Base-by-base conservation (phyloP, 2,888 invertebrate species). In the Plagodis dolabraria region DNA sequence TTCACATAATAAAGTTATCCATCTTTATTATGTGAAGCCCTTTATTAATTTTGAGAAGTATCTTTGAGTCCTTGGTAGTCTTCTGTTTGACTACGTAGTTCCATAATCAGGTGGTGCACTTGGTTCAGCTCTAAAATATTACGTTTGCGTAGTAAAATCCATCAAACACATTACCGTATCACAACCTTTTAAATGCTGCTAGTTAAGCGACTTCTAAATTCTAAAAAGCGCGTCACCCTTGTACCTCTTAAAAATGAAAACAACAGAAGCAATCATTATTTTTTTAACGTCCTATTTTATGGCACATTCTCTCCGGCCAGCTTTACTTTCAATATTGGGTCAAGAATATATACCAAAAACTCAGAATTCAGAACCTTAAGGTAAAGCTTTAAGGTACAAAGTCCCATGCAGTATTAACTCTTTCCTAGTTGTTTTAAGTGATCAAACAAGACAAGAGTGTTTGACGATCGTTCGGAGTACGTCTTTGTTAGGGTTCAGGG, bases 361-460 rank as follows among this genome's bases (percentile, higher is more conserved):
- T 36, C 33, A 10, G 33, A 2, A 54, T 43, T 59, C 10, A 42
- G 42, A 9, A 36, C 9, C 9, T 9, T 36, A 47, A 9, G 0
- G 2, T 40, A 7, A n/a, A 0, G 12, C 6, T 2, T 22, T 36
- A 50, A 40, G 50, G 36, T 36, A 38, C 11, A 43, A 9, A 35
- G 46, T 49, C 33, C 45, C 7, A 43, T 33, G 44, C 5, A 10
- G 11, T 5, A n/a, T 4, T 9, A 10, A 47, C 47, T 53, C 48
- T 46, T 36, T 49, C 10, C 8, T 22, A 49, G 64, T 59, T 65
- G 56, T 67, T 65, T 67, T 64, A 65, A 64, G 61, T 64, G 60
- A 61, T 67, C 67, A 67, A 67, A 69, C 57, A 65, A 33, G 55
- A 56, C 57, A 46, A 52, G 59, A 64, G 69, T 63, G 63, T 64